phyloP scores from a whole-genome alignment of 2,113 vertebrate species.

The Callionymus lyra region DNA sequence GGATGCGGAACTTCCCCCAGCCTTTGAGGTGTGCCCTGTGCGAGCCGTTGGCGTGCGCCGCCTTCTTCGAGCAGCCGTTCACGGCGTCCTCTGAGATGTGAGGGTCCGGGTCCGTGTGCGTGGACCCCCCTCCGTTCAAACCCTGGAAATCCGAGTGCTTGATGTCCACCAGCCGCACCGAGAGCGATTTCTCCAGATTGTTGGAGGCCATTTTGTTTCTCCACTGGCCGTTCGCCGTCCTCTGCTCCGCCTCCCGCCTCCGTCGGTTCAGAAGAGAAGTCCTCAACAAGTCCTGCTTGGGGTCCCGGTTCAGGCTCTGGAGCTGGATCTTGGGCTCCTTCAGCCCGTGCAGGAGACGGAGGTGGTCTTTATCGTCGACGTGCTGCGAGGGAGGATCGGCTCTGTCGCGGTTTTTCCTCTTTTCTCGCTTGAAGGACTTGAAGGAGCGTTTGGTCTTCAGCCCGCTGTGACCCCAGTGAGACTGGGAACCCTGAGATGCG shows the following conservation, averaged over 20 bases:
- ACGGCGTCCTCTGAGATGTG: constrained; percentile 40
- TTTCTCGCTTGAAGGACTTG: constrained; percentile 44
- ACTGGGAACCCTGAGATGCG: constrained; percentile 63
- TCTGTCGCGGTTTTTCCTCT: constrained; percentile 52
- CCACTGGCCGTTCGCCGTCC: constrained; percentile 19
- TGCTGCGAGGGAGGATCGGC: constrained; percentile 44
- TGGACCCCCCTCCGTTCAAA: too few species aligned
- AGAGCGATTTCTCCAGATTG: constrained; percentile 42
- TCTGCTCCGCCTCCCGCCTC: constrained; percentile 22
- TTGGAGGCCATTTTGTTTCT: constrained; percentile 17
- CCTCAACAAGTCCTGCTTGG: neutral
- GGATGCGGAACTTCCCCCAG: constrained; percentile 95
- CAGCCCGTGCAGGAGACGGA: constrained; percentile 7
- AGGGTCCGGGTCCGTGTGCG: constrained; percentile 35
- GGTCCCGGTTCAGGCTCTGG: neutral
- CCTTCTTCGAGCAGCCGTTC: constrained; percentile 68
- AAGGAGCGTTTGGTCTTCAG: constrained; percentile 25
- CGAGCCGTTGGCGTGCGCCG: constrained; percentile 65
- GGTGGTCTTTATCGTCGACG: constrained; percentile 23
- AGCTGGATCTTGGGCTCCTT: neutral
- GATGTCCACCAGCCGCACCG: constrained; percentile 51
- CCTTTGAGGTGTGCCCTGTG: constrained; percentile 69
- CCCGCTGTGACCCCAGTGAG: constrained; percentile 67
- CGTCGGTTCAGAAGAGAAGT: constrained; percentile 4
- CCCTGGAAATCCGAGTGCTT: constrained; percentile 21